A percentile compares a stretch with the other conserved stretches of the same genome.
Conservation (phyloP, 2,888 invertebrate species). For the Sphaerophoria taeniata region DNA sequence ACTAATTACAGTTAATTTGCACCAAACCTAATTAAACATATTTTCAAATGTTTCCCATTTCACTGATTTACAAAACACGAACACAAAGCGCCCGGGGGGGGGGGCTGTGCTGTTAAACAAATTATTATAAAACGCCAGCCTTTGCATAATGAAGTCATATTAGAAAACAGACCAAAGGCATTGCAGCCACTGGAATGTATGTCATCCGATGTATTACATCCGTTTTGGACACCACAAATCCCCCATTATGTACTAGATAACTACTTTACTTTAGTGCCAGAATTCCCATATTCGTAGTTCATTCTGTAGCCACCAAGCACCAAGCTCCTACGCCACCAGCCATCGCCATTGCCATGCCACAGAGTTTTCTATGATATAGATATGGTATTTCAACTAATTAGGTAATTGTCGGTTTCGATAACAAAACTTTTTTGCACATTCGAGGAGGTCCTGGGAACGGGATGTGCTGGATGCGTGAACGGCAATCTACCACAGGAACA, state of each 20-base stretch:
- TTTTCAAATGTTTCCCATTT: conserved; percentile 30
- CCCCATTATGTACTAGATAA: conserved; percentile 27
- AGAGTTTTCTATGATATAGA: too few relatives aligned
- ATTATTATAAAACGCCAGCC: conserved; percentile 19
- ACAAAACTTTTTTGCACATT: conserved; percentile 52
- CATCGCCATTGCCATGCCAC: background rate
- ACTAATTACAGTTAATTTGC: background rate
- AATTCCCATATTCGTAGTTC: conserved; percentile 12
- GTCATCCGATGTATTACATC: conserved; percentile 64
- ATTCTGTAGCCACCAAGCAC: background rate
- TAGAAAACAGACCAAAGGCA: conserved; percentile 16
- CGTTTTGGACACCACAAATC: conserved; percentile 50
- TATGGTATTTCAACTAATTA: conserved; percentile 62
- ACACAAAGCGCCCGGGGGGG: background rate
- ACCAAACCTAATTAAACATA: conserved; percentile 58
- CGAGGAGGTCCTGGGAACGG: background rate
- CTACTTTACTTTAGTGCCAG: conserved; percentile 15
- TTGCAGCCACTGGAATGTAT: conserved; percentile 32
- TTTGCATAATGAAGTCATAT: conserved; percentile 1
- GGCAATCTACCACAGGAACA: conserved; percentile 45
- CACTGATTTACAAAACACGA: conserved; percentile 8
- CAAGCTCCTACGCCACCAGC: too few relatives aligned
- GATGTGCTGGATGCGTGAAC: conserved; percentile 3
- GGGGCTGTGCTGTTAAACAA: conserved; percentile 1
- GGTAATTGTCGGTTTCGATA: conserved; percentile 73